A percentile compares a stretch with the other conserved stretches of the same genome.
Conservation (phyloP, 2,888 invertebrate species). For the Exocentrus adspersus region DNA sequence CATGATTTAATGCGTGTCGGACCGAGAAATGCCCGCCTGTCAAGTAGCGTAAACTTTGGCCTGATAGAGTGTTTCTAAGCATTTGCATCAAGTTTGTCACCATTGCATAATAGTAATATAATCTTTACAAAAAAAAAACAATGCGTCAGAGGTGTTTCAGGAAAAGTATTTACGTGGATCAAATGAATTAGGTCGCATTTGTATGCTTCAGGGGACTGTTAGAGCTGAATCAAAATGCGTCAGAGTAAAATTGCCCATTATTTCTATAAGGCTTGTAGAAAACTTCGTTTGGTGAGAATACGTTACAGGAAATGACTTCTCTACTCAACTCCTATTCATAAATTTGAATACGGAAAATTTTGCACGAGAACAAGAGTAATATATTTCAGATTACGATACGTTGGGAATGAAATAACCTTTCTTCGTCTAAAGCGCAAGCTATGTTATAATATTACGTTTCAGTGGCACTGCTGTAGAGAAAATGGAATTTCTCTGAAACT, state of each 20-base stretch:
- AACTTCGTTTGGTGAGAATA: no score
- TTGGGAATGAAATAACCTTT: neutral
- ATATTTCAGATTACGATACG: neutral
- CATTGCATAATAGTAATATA: neutral
- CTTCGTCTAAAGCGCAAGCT: neutral
- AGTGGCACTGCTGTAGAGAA: neutral
- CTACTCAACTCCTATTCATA: no score
- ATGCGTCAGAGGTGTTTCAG: no score
- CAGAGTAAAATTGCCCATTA: no score
- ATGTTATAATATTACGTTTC: neutral
- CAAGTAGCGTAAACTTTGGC: no score
- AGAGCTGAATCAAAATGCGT: no score
- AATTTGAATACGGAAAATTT: neutral
- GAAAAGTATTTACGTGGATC: no score
- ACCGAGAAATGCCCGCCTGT: slow-evolving; percentile 5
- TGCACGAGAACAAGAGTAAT: neutral
- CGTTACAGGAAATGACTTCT: no score
- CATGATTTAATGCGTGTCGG: slow-evolving; percentile 17
- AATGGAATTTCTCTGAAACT: neutral
- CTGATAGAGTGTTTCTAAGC: neutral
- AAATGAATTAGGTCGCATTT: neutral
- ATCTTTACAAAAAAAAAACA: no score
- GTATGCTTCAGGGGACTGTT: no score
- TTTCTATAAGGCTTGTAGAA: no score
- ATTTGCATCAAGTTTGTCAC: neutral